Evolutionary conservation across 1,140 invertebrate species (phyloP), one percentile per base, ranked within the genome.

Genomic region (Pseudomyrmex sp.): DNA sequence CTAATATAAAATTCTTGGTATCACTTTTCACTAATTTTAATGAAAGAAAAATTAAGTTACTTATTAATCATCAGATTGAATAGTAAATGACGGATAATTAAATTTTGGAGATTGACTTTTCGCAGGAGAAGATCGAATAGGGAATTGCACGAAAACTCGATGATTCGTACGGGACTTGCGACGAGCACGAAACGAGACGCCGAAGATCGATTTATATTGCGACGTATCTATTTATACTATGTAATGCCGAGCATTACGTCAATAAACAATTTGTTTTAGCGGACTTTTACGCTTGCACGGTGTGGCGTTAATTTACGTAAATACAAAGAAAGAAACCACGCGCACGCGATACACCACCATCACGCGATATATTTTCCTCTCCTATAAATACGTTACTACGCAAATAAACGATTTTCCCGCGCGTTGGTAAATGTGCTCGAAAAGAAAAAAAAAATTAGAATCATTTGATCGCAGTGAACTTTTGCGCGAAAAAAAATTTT

Each of bases 31-130:
- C 69, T 5, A 26, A 72, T 59, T 18, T 3, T 48, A 23, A 35
- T 35, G 46, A 18, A 0, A 44, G 5, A 20, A 8, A 8, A 58
- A 10, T 44, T 35, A 68, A 77, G 13, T 18, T 62, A 26, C 18
- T 18, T 35, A 35, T 35, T 35, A 46, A 15, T 35, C 13, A n/a
- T 48, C 18, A 68, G 18, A 35, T 44, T n/a, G 13, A 61, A 70
- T 80, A 80, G 61, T 70, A 48, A 80, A 72, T 72, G 20, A 5
- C 7, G 46, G 10, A 23, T 72, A 72, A 80, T 80, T 72, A 72
- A 80, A 56, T 35, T 35, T 66, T 80, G 15, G 44, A 59, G 20
- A 72, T 80, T 61, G 72, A 20, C 76, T 80, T n/a, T 46, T 58
- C 12, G 66, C 54, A 46, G 10, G 12, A 59, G 76, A 72, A 35